phyloP scores from a whole-genome alignment of 2,113 vertebrate species.

The Dicaeum eximium region DNA sequence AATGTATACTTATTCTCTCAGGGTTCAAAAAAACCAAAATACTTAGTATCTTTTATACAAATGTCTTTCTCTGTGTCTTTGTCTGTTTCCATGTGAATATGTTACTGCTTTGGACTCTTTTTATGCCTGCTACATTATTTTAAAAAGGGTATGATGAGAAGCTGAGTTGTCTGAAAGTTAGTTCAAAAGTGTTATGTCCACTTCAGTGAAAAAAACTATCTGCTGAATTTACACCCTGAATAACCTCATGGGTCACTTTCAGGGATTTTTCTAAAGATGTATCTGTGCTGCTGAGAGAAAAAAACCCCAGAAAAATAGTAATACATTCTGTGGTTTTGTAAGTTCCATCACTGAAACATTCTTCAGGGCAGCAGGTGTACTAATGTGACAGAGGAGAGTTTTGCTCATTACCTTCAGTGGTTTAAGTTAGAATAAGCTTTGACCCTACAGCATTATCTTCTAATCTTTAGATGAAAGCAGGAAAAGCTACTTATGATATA shows the following conservation, averaged over 20 bases:
- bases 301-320: not conserved
- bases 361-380: not conserved
- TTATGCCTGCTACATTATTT: not conserved
- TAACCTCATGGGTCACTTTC: not conserved
- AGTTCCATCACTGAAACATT: not conserved
- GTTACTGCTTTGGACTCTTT: not conserved
- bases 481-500: constrained; percentile 27
- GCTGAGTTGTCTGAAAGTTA: not conserved
- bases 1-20: not conserved
- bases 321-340: not conserved
- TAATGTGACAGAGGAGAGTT: not conserved
- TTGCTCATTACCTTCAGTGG: constrained; percentile 3
- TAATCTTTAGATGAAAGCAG: constrained; percentile 11
- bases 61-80: not conserved
- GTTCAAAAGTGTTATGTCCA: not conserved
- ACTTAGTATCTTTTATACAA: not conserved
- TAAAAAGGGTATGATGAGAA: not conserved
- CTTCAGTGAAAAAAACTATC: not conserved
- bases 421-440: not conserved
- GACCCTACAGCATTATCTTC: not conserved
- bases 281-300: not conserved
- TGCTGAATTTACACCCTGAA: not conserved
- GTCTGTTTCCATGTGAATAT: not conserved
- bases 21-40: not conserved
- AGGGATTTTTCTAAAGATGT: not conserved